Base-by-base conservation (phyloP, 1,140 invertebrate species). In the Neoseiulus cucumeris region DNA sequence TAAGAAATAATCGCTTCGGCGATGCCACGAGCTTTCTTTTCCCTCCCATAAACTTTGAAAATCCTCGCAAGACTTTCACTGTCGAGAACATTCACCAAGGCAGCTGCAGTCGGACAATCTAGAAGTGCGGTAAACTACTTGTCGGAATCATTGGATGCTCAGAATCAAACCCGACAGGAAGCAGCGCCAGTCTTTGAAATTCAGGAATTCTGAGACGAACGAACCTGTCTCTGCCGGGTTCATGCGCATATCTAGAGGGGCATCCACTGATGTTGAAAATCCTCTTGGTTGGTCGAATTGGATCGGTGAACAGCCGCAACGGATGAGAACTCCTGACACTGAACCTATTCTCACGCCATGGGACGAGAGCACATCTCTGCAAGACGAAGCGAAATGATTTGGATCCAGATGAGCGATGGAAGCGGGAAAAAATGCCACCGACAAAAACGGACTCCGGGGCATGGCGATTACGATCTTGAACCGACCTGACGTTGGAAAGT, bases 261-360 rank as follows among this genome's bases (percentile, higher is more conserved):
- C 90, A 79, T 93, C 81, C 73, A 82, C 81, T 51, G 82, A 85
- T 0, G 94, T 70, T 14, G 86, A 83, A 77, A 98, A 97, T 5
- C 93, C 93, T 73, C 93, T 79, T 1, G 82, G 76, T 70, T 80
- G 78, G 72, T 94, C 86, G 74, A 93, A 84, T 76, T 98, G 93
- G 88, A 95, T 94, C 0, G 89, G 91, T 4, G 91, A 96, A 74
- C 86, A 89, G n/a, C 93, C 92, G 75, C 89, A 85, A 78, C 96
- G 91, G 78, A 94, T 90, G 17, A 97, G 73, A 68, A 93, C 83
- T 0, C 86, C 87, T 79, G 95, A 89, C 28, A 97, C 79, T 29
- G 80, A 83, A 66, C 82, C 82, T 66, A 78, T 77, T 39, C 72
- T 72, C 9, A 91, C 74, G 39, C 80, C 77, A 30, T 81, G 71